Evolutionary conservation across 2,113 vertebrate species (phyloP), one percentile per base, ranked within the genome.

Genomic region (Manacus vitellinus): DNA sequence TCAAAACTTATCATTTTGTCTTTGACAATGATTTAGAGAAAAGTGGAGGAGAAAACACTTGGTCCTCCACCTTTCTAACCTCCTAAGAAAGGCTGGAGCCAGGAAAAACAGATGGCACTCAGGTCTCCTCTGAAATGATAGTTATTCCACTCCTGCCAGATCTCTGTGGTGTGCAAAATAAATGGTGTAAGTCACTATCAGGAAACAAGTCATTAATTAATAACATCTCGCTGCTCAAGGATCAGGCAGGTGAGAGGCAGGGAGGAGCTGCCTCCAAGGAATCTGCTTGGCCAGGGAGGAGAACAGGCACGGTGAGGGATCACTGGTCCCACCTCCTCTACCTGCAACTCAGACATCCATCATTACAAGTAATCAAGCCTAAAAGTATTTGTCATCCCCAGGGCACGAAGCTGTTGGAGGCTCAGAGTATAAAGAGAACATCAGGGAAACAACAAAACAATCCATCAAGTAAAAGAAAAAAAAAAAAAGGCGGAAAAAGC

Each of bases 191-290:
- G 82, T 94, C 77, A 85, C 28, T 46, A 71, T n/a, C 70, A 77
- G 94, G 56, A 95, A 94, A 89, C 59, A 89, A 95, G 90, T 24
- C 78, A 96, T 88, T 95, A 95, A 95, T 96, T 87, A 89, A 95
- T 95, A 85, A 74, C 89, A 80, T 67, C 88, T 81, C 58, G 6
- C 49, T 61, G 63, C 74, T 79, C 54, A 19, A 63, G 33, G 66
- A 84, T 62, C 77, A 76, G 27, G 54, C 27, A 43, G 70, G 77
- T 68, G 89, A 70, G 73, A 82, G 68, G 68, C 54, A 41, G 55
- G 31, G 80, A 92, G 85, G 92, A 54, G 66, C 52, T 91, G 94
- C 81, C 74, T 47, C 23, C 4, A 11, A 28, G 56, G n/a, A 81
- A 37, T 35, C 71, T 21, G 78, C 39, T 71, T 54, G 35, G 89